phyloP scores from a whole-genome alignment of 2,113 vertebrate genomes.

The Albula glossodonta region DNA sequence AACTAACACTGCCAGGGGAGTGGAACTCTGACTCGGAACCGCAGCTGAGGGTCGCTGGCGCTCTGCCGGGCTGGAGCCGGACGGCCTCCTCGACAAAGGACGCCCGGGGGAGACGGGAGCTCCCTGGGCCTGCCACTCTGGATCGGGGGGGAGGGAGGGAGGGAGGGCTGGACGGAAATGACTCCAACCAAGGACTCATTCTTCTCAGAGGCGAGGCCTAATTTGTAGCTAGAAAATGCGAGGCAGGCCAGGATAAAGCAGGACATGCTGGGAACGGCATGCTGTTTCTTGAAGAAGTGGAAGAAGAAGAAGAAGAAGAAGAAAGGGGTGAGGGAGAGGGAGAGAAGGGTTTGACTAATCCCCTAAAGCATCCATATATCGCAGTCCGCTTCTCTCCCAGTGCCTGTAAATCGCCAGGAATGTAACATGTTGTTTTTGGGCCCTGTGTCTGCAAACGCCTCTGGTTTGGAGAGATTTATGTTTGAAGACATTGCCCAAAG shows the following conservation, averaged over 20 bases:
- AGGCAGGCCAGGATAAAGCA: constrained; percentile 59
- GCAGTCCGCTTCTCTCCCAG: constrained; percentile 59
- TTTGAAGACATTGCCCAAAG: constrained; percentile 61
- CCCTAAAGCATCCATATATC: constrained; percentile 73
- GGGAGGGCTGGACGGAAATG: constrained; percentile 50
- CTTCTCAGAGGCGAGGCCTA: neutral
- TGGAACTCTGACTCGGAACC: neutral
- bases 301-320: constrained; percentile 49
- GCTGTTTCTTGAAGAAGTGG: constrained; percentile 46
- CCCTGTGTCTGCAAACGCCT: constrained; percentile 51
- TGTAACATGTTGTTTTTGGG: constrained; percentile 68
- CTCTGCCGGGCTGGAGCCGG: neutral
- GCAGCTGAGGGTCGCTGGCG: neutral
- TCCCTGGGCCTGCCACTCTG: neutral
- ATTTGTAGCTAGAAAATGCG: neutral
- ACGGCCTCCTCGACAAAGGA: too few relatives aligned
- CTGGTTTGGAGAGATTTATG: constrained; percentile 63
- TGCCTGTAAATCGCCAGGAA: constrained; percentile 65
- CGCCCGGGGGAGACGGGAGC: neutral
- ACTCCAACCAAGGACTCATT: constrained; percentile 26
- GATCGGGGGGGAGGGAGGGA: neutral
- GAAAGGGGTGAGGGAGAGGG: constrained; percentile 40
- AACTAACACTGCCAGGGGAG: constrained; percentile 5
- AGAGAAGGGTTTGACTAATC: constrained; percentile 60
- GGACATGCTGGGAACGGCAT: constrained; percentile 65